A percentile compares a stretch with the other conserved stretches of the same genome.
Conservation (phyloP, 2,888 invertebrate genomes). For the Drosophila helvetica region DNA sequence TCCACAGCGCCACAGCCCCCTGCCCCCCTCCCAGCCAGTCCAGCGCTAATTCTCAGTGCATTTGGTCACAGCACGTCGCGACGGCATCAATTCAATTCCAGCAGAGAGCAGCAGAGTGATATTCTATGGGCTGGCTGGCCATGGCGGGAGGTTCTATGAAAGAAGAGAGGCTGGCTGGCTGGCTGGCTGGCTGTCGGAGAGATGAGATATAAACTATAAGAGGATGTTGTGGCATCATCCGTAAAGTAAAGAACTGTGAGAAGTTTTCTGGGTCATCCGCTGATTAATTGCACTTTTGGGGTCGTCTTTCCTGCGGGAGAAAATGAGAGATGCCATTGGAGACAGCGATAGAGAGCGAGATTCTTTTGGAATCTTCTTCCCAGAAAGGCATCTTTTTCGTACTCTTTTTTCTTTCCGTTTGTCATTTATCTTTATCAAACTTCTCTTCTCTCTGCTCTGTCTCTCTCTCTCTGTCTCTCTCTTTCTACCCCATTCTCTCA, state of each 20-base stretch:
- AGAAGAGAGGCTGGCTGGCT: neutral
- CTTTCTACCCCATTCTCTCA: slow-evolving; percentile 12
- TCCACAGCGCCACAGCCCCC: neutral
- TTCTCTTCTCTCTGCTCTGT: slow-evolving; percentile 6
- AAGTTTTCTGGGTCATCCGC: slow-evolving; percentile 53
- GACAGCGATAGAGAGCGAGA: neutral
- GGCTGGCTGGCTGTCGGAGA: neutral
- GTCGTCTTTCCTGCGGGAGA: slow-evolving; percentile 25
- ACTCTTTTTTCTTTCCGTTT: slow-evolving; percentile 53
- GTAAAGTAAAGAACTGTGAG: slow-evolving; percentile 29
- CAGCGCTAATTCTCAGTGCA: slow-evolving; percentile 61
- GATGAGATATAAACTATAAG: neutral
- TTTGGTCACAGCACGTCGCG: slow-evolving; percentile 60
- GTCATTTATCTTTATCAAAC: slow-evolving; percentile 56
- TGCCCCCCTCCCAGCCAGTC: neutral
- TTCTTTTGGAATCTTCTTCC: neutral
- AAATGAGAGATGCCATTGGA: neutral
- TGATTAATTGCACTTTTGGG: slow-evolving; percentile 62
- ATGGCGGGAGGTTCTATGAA: neutral
- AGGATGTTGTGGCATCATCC: slow-evolving; percentile 55
- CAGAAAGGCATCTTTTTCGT: slow-evolving; percentile 13
- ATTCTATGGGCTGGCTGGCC: neutral
- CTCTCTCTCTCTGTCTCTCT: slow-evolving; percentile 4
- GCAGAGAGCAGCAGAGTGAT: neutral
- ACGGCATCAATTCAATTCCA: slow-evolving; percentile 33